phyloP scores from a whole-genome alignment of 2,113 vertebrate genomes.

The Carlito syrichta region DNA sequence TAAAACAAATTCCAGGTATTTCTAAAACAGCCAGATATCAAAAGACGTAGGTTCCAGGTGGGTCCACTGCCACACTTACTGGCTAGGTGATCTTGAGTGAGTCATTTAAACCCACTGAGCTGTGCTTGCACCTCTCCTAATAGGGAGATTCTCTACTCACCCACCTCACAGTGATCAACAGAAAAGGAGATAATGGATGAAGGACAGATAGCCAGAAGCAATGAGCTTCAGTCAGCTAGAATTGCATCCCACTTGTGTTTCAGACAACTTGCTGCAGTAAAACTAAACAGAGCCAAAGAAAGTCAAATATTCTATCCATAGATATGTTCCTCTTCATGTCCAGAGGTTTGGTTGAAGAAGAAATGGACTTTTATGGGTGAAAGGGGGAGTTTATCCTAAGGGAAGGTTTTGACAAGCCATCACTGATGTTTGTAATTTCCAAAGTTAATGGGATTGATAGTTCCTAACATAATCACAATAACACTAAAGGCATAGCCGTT shows the following conservation, averaged over 20 bases:
- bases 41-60: neutral
- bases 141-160: neutral
- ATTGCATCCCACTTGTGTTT: neutral
- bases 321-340: neutral
- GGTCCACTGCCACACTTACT: neutral
- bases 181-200: neutral
- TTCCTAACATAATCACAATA: neutral
- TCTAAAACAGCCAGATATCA: neutral
- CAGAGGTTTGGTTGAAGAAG: neutral
- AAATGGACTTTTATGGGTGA: neutral
- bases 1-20: neutral
- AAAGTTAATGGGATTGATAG: neutral
- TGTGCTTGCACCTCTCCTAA: neutral
- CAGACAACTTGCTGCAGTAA: neutral
- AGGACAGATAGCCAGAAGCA: neutral
- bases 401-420: neutral
- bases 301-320: neutral
- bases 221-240: neutral
- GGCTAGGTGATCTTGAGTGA: neutral
- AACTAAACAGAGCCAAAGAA: neutral
- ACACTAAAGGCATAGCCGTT: neutral
- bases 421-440: neutral
- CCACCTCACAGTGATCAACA: neutral
- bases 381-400: neutral
- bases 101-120: neutral